phyloP scores from a whole-genome alignment of 2,113 vertebrate species.

The Melanerpes aurifrons region DNA sequence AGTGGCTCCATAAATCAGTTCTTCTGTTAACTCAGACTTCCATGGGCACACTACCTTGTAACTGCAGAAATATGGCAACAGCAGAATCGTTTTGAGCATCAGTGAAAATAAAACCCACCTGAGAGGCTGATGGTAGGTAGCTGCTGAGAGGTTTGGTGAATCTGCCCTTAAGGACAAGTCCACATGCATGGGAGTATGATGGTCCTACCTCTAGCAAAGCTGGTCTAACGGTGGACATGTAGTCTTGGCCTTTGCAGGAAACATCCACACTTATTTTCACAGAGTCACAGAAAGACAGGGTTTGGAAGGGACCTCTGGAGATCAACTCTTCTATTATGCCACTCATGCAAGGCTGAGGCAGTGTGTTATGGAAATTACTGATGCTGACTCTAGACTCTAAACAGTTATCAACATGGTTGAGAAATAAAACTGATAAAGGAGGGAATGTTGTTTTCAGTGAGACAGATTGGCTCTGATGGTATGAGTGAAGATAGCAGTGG shows the following conservation, averaged over 20 bases:
- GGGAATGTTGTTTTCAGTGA: background rate
- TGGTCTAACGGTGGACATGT: accelerated
- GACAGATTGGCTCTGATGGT: background rate
- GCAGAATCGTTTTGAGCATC: background rate
- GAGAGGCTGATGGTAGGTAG: background rate
- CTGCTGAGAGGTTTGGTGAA: background rate
- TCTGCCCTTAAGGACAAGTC: background rate
- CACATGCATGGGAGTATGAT: background rate
- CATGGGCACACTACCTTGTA: background rate
- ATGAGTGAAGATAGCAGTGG: background rate
- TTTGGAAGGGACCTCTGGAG: too few relatives aligned
- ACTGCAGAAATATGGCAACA: background rate
- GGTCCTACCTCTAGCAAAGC: background rate
- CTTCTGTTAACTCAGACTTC: background rate
- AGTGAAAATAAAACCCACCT: background rate
- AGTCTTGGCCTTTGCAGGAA: background rate
- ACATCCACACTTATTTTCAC: background rate
- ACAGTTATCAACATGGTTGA: background rate
- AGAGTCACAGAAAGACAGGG: background rate
- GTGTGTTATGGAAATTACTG: background rate
- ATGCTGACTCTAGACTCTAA: background rate
- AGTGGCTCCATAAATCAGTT: background rate
- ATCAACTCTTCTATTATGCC: background rate
- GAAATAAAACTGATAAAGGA: background rate
- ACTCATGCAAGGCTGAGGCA: background rate